Percentiles rank a stretch among this genome's conserved stretches.
Evolutionary conservation across 2,797 vertebrate species (phyloP).

Genomic region (Ctenopoma multispine): DNA sequence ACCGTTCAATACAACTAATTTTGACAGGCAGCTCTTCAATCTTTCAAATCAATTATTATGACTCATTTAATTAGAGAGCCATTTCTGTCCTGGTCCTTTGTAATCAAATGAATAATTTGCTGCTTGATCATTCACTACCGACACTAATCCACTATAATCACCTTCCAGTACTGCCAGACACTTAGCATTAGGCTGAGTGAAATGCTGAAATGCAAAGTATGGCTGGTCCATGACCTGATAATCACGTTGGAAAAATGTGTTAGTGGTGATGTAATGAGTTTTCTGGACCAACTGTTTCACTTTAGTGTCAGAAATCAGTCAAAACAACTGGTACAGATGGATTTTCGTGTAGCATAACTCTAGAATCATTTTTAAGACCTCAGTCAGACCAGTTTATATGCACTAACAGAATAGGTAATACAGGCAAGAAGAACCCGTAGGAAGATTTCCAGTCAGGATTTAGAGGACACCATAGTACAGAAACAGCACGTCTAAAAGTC

Average conservation of each 20-base stretch:
- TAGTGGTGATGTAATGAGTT: conserved; percentile 51
- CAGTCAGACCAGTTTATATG: too few species aligned
- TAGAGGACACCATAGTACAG: too few species aligned
- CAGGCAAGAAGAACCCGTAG: too few species aligned
- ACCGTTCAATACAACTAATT: conserved; percentile 70
- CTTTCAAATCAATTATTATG: conserved; percentile 84
- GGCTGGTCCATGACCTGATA: conserved; percentile 65
- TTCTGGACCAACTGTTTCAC: conserved; percentile 48
- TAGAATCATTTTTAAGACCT: too few species aligned
- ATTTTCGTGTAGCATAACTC: too few species aligned
- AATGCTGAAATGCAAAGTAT: conserved; percentile 74
- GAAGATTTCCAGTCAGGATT: too few species aligned
- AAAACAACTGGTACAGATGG: conserved; percentile 25
- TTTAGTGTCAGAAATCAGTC: conserved; percentile 47
- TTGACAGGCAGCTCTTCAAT: conserved; percentile 83
- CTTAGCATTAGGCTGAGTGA: conserved; percentile 72
- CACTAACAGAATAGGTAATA: too few species aligned
- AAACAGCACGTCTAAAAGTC: too few species aligned
- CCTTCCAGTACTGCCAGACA: conserved; percentile 74
- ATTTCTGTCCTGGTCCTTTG: conserved; percentile 82
- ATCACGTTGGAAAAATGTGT: conserved; percentile 38
- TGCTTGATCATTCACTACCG: conserved; percentile 82
- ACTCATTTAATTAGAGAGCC: conserved; percentile 82
- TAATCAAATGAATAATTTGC: conserved; percentile 85
- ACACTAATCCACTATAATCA: conserved; percentile 81